Evolutionary conservation across 2,888 invertebrate genomes (phyloP), one percentile per base, ranked within the genome.

Genomic region (Tetheella fluctuosa): DNA sequence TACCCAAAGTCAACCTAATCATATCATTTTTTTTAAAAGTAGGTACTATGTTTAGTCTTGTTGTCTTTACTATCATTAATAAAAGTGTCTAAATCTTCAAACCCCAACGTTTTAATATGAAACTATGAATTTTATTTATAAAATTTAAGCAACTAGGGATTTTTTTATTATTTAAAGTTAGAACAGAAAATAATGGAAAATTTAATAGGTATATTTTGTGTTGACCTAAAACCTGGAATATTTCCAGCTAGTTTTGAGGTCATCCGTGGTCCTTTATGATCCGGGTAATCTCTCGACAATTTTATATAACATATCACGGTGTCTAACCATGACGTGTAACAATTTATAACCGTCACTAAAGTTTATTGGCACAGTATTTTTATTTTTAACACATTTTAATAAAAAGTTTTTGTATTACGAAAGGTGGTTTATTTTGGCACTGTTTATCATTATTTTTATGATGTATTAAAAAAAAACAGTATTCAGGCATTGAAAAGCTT

Each of bases 211-310:
- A 13, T 15, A 15, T 15, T 15, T n/a, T n/a, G n/a, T n/a, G 39
- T 39, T 15, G 10, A 30, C 10, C 30, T 10, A 30, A 13, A 39
- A 39, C n/a, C n/a, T 39, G 39, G 39, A 15, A 39, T 39, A 39
- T 39, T n/a, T 39, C 39, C 39, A 39, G 6, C n/a, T 39, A n/a
- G 7, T 39, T 48, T n/a, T 10, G 17, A 28, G 25, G n/a, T 30
- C 54, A 30, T 54, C n/a, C 25, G 23, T 23, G 53, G 23, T 23
- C 53, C 25, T 53, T 53, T 28, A 54, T 28, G 54, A 54, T 25
- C 30, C 25, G 54, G 25, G 54, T 54, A 54, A 54, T 54, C 28
- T 30, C 54, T 54, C n/a, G n/a, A 54, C 54, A 54, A 54, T 54
- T 54, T 54, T 54, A 54, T 54, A 10, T 28, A 17, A 54, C 54